phyloP scores from a whole-genome alignment of 2,888 invertebrate species.

The Macaria notata region DNA sequence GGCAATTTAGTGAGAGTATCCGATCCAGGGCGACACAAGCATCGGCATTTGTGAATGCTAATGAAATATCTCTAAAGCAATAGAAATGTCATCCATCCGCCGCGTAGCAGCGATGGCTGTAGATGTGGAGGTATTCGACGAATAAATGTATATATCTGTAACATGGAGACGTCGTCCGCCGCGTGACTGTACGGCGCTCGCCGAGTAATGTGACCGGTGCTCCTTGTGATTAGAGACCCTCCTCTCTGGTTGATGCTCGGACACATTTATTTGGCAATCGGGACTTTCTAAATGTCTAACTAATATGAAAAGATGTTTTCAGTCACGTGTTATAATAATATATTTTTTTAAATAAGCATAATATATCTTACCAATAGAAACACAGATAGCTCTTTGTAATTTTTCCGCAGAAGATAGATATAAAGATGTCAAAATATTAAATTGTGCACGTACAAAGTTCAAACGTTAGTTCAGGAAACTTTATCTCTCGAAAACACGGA shows the following conservation, averaged over 20 bases:
- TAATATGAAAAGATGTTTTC: too few relatives aligned
- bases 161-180: constrained; percentile 39
- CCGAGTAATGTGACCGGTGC: constrained; percentile 6
- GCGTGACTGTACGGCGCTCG: constrained; percentile 32
- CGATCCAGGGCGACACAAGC: constrained; percentile 41
- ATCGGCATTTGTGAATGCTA: constrained; percentile 58
- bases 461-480: constrained; percentile 8
- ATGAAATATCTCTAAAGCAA: constrained; percentile 60
- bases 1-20: constrained; percentile 33
- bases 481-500: constrained; percentile 11
- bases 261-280: too few relatives aligned
- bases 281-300: too few relatives aligned
- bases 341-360: too few relatives aligned
- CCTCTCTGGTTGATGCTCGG: neutral
- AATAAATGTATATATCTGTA: constrained; percentile 60
- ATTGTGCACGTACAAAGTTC: constrained; percentile 6
- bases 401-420: too few relatives aligned
- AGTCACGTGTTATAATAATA: too few relatives aligned
- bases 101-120: constrained; percentile 43
- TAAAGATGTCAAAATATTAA: neutral
- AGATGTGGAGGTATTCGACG: constrained; percentile 48
- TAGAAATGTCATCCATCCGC: constrained; percentile 54
- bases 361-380: too few relatives aligned
- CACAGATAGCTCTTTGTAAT: too few relatives aligned
- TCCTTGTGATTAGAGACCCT: constrained; percentile 8